phyloP scores from a whole-genome alignment of 1,140 invertebrate genomes.

The Kradibia gibbosae region DNA sequence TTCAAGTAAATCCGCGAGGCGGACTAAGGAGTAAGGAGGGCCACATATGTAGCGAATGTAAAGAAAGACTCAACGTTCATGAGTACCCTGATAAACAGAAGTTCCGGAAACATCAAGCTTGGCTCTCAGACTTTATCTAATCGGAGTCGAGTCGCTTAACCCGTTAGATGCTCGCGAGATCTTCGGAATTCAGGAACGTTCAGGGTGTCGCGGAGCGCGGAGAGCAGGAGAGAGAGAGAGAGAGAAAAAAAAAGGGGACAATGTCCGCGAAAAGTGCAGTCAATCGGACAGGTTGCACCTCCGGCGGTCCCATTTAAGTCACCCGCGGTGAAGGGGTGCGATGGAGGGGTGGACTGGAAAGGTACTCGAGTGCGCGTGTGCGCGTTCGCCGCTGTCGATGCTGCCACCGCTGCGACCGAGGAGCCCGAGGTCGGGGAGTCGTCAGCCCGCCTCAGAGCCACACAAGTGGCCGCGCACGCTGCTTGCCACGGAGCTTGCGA shows the following conservation, averaged over 20 bases:
- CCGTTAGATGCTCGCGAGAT: no score
- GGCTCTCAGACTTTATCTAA: not conserved
- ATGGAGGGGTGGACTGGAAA: no score
- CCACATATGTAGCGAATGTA: no score
- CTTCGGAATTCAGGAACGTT: no score
- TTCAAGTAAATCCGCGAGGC: no score
- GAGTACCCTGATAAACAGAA: not conserved
- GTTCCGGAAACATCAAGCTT: not conserved
- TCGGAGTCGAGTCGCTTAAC: not conserved
- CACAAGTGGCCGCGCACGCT: constrained; percentile 44
- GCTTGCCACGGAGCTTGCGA: constrained; percentile 22
- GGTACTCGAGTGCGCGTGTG: not conserved
- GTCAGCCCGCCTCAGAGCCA: constrained; percentile 23
- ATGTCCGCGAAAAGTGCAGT: no score
- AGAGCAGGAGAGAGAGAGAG: not conserved
- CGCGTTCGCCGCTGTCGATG: not conserved
- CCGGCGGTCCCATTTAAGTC: no score
- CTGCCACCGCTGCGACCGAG: not conserved
- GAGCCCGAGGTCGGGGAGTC: not conserved
- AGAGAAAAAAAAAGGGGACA: not conserved
- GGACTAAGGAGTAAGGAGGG: no score
- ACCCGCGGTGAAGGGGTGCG: not conserved
- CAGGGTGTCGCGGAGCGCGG: no score
- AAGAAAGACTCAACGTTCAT: no score
- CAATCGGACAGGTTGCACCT: no score